These are phyloP conservation scores for Hafferia zeledoni DNA, from an alignment of 2,797 vertebrate genomes.

Conservation along the genomic window DNA sequence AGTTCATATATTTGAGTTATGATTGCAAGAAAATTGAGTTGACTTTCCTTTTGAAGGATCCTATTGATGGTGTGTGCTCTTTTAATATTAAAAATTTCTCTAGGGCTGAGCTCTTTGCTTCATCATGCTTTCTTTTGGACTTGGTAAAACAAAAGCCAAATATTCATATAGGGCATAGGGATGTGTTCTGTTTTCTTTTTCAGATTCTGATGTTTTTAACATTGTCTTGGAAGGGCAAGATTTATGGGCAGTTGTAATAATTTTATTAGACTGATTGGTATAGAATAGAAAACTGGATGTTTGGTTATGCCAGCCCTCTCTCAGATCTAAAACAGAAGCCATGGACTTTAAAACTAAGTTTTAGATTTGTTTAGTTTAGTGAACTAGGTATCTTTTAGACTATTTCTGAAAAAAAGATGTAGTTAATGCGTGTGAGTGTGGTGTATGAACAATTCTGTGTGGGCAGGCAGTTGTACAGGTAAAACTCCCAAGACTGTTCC, in stretches of 20 bases:
- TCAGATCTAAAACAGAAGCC: background rate
- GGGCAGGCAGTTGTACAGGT: background rate
- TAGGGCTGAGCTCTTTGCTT: background rate
- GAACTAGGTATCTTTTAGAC: background rate
- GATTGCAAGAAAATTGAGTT: conserved; percentile 2
- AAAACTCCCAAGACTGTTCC: background rate
- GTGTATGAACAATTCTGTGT: background rate
- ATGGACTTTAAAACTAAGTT: background rate
- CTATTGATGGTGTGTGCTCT: background rate
- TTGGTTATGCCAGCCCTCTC: background rate
- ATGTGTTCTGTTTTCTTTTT: background rate
- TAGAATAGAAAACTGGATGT: background rate
- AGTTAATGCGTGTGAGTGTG: background rate
- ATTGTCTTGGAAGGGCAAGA: background rate
- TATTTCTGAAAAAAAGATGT: background rate
- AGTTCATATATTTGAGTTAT: background rate
- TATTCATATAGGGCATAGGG: background rate
- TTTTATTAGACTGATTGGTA: background rate
- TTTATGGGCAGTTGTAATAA: background rate
- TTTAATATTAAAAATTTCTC: background rate
- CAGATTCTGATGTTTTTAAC: background rate
- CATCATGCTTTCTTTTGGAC: background rate
- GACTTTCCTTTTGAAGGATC: background rate
- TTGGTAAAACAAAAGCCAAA: background rate
- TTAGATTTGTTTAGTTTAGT: background rate